phyloP scores from a whole-genome alignment of 2,888 invertebrate genomes.

The Stictocephala bisonia region DNA sequence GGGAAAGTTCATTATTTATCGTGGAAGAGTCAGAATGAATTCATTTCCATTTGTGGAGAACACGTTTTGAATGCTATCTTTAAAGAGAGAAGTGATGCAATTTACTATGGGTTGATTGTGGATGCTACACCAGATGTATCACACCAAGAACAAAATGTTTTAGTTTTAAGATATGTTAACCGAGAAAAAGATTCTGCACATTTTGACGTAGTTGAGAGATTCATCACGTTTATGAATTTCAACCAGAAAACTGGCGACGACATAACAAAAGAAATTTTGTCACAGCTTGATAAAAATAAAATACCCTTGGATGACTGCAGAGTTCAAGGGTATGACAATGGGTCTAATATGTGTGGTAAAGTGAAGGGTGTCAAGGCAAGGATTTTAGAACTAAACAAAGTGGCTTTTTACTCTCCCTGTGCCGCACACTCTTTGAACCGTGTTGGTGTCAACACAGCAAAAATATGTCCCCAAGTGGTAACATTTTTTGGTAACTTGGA shows the following conservation, averaged over 20 bases:
- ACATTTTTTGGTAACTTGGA: constrained; percentile 40
- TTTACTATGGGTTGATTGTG: constrained; percentile 35
- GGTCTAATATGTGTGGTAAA: constrained; percentile 36
- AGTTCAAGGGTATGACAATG: constrained; percentile 24
- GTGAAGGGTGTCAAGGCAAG: constrained; percentile 30
- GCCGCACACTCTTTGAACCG: constrained; percentile 34
- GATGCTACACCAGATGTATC: constrained; percentile 38
- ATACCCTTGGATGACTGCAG: constrained; percentile 28
- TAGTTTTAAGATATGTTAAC: constrained; percentile 38
- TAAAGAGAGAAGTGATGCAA: constrained; percentile 24
- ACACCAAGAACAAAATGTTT: constrained; percentile 38
- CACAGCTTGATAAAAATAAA: neutral
- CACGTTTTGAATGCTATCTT: constrained; percentile 32
- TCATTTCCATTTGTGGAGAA: constrained; percentile 40
- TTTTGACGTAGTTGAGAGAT: constrained; percentile 33
- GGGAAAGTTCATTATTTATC: constrained; percentile 37
- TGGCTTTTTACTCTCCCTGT: constrained; percentile 41
- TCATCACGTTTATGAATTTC: constrained; percentile 26
- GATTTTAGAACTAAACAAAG: constrained; percentile 32
- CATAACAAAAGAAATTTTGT: constrained; percentile 2
- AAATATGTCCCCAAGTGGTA: constrained; percentile 27
- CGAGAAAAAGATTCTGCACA: neutral
- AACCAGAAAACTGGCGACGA: constrained; percentile 36
- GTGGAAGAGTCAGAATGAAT: constrained; percentile 44
- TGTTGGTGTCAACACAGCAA: constrained; percentile 34